phyloP scores from a whole-genome alignment of 2,888 invertebrate genomes.

The Polyploca ridens region DNA sequence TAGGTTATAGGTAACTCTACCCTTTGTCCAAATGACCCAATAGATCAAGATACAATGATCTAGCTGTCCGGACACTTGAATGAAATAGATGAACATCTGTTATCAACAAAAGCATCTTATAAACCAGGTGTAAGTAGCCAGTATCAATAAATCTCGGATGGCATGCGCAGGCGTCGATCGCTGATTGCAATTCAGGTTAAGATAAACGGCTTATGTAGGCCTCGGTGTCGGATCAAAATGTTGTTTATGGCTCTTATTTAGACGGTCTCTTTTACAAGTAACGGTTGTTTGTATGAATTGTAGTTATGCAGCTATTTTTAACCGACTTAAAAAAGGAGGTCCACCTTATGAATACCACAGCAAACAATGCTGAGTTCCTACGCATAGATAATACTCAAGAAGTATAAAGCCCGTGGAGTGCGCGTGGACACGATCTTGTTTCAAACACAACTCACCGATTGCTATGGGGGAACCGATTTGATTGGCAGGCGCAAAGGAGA shows the following conservation, averaged over 20 bases:
- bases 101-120: neutral
- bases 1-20: too few relatives aligned
- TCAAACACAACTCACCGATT: too few relatives aligned
- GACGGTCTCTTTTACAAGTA: neutral
- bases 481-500: too few relatives aligned
- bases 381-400: too few relatives aligned
- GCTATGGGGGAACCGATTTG: too few relatives aligned
- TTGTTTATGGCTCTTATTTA: conserved; percentile 2
- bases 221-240: neutral
- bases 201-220: conserved; percentile 7
- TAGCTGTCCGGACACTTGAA: neutral
- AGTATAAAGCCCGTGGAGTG: too few relatives aligned
- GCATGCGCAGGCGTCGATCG: conserved; percentile 3
- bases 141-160: conserved; percentile 8
- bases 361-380: too few relatives aligned
- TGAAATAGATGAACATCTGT: neutral
- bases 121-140: conserved; percentile 3
- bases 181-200: conserved; percentile 6
- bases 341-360: too few relatives aligned
- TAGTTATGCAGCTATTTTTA: neutral
- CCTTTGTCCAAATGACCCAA: neutral
- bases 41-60: neutral
- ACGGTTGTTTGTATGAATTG: neutral
- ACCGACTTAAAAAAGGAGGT: too few relatives aligned
- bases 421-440: too few relatives aligned